A percentile compares a stretch with the other conserved stretches of the same genome.
phyloP scores from a whole-genome alignment of 2,797 vertebrate genomes.

The Rhinogobio ventralis region DNA sequence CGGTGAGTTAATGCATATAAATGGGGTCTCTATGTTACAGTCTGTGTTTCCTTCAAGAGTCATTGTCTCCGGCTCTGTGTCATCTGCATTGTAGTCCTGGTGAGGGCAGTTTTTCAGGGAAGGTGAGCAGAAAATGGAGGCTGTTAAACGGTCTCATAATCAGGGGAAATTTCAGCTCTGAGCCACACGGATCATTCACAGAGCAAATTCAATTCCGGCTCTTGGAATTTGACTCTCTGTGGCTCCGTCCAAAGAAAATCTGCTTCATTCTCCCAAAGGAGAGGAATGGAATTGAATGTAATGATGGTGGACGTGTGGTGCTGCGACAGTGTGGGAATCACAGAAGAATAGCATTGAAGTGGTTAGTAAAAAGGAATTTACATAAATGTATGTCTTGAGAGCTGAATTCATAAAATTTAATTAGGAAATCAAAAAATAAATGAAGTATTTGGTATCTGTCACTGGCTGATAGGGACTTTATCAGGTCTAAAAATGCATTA shows the following conservation, averaged over 20 bases:
- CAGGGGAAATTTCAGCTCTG: constrained; percentile 16
- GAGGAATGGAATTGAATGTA: constrained; percentile 36
- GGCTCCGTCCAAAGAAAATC: constrained; percentile 1
- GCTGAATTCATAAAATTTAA: background rate
- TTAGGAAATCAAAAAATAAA: background rate
- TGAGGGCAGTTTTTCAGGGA: constrained; percentile 9
- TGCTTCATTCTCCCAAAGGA: background rate
- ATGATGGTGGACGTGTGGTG: constrained; percentile 40
- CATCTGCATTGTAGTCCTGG: constrained; percentile 25
- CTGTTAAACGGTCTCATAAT: constrained; percentile 19
- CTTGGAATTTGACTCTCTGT: constrained; percentile 41
- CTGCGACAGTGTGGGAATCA: background rate
- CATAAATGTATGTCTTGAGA: background rate
- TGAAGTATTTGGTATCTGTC: background rate
- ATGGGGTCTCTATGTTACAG: constrained; percentile 12
- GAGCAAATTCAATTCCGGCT: constrained; percentile 25
- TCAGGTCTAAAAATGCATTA: background rate
- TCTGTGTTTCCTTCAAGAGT: constrained; percentile 26
- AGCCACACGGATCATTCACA: background rate
- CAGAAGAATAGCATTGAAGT: background rate
- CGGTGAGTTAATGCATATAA: constrained; percentile 45
- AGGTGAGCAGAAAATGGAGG: constrained; percentile 7
- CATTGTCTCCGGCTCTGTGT: constrained; percentile 22
- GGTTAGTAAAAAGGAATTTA: background rate
- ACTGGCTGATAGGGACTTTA: background rate